Conservation (phyloP, 2,113 vertebrate species). For the Microcebus lehilahytsara region DNA sequence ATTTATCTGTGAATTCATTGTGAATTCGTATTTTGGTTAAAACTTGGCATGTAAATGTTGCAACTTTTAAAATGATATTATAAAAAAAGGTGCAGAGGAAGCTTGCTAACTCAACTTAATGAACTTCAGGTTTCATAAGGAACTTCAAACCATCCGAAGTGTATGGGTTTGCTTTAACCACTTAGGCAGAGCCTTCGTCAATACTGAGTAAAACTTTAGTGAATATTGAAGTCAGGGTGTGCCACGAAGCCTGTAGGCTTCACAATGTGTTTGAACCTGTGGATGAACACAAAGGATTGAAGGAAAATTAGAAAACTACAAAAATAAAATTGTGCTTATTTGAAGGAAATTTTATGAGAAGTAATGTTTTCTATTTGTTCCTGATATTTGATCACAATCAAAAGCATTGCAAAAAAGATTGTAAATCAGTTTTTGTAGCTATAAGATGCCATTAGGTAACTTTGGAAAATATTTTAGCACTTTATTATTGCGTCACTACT, state of each 20-base stretch:
- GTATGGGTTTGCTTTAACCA: neutral
- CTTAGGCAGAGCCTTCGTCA: neutral
- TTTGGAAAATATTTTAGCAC: constrained; percentile 31
- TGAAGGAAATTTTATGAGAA: neutral
- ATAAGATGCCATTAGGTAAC: neutral
- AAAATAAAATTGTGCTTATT: constrained; percentile 3
- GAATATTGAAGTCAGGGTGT: neutral
- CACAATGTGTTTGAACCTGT: neutral
- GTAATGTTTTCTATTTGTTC: neutral
- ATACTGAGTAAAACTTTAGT: neutral
- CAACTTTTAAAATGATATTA: neutral
- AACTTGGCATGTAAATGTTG: neutral
- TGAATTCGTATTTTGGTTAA: constrained; percentile 24
- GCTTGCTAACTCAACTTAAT: neutral
- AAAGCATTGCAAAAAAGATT: neutral
- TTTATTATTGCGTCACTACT: constrained; percentile 6
- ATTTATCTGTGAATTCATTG: neutral
- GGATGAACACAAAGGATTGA: neutral
- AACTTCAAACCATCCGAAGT: neutral
- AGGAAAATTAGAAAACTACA: neutral
- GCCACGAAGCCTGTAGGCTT: neutral
- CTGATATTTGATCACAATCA: neutral
- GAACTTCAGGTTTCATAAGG: neutral
- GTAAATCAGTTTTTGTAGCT: neutral
- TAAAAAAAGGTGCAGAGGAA: constrained; percentile 11